A percentile compares a stretch with the other conserved stretches of the same genome.
phyloP scores from a whole-genome alignment of 1,140 invertebrate species.

The Eupeodes corollae region DNA sequence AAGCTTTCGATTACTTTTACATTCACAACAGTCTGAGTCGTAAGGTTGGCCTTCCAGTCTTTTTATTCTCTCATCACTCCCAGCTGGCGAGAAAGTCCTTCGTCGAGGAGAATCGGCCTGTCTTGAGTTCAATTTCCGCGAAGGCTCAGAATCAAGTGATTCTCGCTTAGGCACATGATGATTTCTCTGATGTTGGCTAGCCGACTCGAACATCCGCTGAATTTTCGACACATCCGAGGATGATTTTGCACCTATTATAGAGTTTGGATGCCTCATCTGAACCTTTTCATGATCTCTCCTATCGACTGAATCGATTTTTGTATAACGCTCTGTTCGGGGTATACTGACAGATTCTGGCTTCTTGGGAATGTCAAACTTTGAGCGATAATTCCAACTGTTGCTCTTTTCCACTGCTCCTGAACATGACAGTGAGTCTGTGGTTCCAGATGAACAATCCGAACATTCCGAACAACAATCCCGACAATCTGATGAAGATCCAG shows the following conservation, averaged over 20 bases:
- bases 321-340: constrained; percentile 27
- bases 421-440: constrained; percentile 9
- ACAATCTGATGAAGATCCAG: constrained; percentile 7
- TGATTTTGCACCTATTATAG: neutral
- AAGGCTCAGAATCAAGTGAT: too few relatives aligned
- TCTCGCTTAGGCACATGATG: too few relatives aligned
- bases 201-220: constrained; percentile 7
- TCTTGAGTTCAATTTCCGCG: too few relatives aligned
- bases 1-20: too few relatives aligned
- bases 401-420: constrained; percentile 13
- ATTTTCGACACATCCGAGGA: constrained; percentile 6
- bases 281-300: neutral
- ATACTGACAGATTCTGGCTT: constrained; percentile 10
- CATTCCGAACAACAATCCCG: constrained; percentile 9
- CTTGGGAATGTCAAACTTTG: constrained; percentile 9
- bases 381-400: constrained; percentile 19
- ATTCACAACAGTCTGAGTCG: too few relatives aligned
- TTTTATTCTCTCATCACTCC: too few relatives aligned
- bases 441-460: constrained; percentile 11
- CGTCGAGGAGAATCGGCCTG: too few relatives aligned
- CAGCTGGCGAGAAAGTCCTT: too few relatives aligned
- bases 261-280: neutral
- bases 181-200: neutral
- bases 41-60: too few relatives aligned
- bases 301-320: constrained; percentile 19